Evolutionary conservation across 1,140 invertebrate genomes (phyloP), one percentile per base, ranked within the genome.

Genomic region (Bombus polaris): DNA sequence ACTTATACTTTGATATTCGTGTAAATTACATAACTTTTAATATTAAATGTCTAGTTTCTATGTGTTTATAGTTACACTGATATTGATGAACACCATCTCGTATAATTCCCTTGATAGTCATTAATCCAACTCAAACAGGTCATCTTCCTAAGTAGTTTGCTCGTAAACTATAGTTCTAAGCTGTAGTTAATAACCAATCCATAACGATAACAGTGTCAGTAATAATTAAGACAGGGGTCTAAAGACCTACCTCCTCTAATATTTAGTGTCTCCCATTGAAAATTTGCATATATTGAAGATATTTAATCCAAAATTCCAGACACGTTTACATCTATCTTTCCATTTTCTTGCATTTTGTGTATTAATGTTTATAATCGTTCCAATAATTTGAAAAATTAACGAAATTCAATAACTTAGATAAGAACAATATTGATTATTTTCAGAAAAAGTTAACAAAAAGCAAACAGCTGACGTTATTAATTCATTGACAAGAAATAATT

Each of bases 71-170:
- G 28, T 35, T 47, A 53, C 35, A 53, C n/a, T 37, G 12, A 76
- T 25, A 76, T 39, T 59, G 35, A 59, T 15, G 53, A 28, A 37
- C 13, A 76, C 22, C 32, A 18, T 35, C 10, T 53, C 12, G 13
- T n/a, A 35, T 39, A 53, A 25, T 32, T 59, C 53, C 47, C 53
- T 76, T 39, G 74, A 76, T 59, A 59, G 74, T 59, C 74, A 39
- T 76, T 76, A 76, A 76, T 76, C 74, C 74, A 35, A 59, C 53
- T 76, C 35, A 76, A 76, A 37, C 59, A 76, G 74, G 74, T 76
- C 74, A 76, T 76, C 74, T 76, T 57, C 12, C 74, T 59, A 57
- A 76, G 53, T 59, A 59, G 74, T 37, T 53, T 57, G 35, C 74
- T 25, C 32, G 22, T 75, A n/a, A 59, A n/a, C 35, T 53, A 53